These are phyloP conservation scores for Macaca nemestrina DNA, from an alignment of 2,113 vertebrate species.

Conservation along the genomic window DNA sequence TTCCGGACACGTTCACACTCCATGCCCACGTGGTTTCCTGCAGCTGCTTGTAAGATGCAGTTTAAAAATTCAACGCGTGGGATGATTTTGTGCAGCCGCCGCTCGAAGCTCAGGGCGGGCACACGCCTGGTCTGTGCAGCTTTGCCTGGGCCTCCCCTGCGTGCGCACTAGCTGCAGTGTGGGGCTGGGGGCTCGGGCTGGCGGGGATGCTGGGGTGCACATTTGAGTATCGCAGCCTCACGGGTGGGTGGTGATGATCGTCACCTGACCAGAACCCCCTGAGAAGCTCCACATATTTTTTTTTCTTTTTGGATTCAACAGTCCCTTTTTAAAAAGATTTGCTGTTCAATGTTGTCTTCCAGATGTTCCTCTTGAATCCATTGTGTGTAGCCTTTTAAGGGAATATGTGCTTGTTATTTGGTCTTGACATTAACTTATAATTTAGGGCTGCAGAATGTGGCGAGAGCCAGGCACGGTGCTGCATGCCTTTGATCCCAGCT, in stretches of 20 bases:
- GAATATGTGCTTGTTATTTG: not conserved
- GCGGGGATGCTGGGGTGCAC: not conserved
- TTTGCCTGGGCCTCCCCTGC: fast-evolving
- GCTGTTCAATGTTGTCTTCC: not conserved
- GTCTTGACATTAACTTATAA: fast-evolving
- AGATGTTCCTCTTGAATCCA: not conserved
- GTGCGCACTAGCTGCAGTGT: fast-evolving
- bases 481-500: too few relatives aligned
- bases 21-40: not conserved
- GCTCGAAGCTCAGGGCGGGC: not conserved
- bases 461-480: too few relatives aligned
- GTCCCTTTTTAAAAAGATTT: not conserved
- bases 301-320: not conserved
- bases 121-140: not conserved
- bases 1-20: fast-evolving
- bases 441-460: not conserved
- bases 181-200: not conserved
- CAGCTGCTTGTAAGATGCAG: not conserved
- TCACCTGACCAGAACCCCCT: too few relatives aligned
- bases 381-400: fast-evolving
- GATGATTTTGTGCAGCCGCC: not conserved
- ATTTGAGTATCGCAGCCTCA: too few relatives aligned
- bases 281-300: not conserved
- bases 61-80: not conserved
- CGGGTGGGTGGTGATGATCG: not conserved